Evolutionary conservation across 2,113 vertebrate species (phyloP).

Genomic region (Platanista minor): DNA sequence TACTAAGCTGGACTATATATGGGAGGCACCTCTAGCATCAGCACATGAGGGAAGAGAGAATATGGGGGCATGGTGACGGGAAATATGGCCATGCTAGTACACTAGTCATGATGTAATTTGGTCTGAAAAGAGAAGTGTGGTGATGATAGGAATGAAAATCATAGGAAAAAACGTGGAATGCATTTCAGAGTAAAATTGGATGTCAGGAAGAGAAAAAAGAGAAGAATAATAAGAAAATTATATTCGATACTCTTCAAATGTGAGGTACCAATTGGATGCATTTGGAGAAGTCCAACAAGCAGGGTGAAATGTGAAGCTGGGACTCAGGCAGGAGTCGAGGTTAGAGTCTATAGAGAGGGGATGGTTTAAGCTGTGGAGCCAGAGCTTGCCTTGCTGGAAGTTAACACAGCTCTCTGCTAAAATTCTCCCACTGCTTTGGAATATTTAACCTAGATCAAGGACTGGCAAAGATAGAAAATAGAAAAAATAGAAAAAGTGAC

Average conservation of each 20-base stretch:
- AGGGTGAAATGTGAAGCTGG: neutral
- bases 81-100: neutral
- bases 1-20: neutral
- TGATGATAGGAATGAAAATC: neutral
- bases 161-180: neutral
- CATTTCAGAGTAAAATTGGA: slow-evolving; percentile 20
- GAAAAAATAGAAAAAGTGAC: neutral
- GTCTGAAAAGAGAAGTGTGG: neutral
- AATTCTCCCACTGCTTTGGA: neutral
- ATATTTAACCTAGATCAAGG: neutral
- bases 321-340: neutral
- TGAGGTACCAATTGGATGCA: neutral
- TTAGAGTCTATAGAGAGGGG: neutral
- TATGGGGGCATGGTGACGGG: neutral
- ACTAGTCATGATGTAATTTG: neutral
- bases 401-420: neutral
- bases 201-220: neutral
- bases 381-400: neutral
- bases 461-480: neutral
- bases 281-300: neutral
- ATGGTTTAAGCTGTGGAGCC: too few relatives aligned
- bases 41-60: neutral
- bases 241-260: neutral
- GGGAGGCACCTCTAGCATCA: neutral
- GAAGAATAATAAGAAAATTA: neutral